Conservation (phyloP, 2,888 invertebrate species). For the Drosophila pseudotakahashii region DNA sequence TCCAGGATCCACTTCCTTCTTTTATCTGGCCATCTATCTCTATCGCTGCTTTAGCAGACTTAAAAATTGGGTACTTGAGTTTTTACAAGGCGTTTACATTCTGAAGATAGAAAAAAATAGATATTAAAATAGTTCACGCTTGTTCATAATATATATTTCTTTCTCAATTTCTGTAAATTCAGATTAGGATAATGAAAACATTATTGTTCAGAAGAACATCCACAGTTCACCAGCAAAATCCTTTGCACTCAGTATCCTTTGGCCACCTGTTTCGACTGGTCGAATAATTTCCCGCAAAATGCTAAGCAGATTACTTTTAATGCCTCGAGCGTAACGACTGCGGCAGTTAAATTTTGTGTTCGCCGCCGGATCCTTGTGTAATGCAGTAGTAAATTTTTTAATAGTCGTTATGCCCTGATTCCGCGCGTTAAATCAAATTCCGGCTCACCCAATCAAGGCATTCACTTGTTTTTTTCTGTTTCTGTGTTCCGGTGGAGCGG, state of each 20-base stretch:
- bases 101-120: neutral
- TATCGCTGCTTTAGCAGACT: neutral
- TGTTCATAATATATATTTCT: no score
- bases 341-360: conserved; percentile 68
- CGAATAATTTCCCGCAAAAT: conserved; percentile 61
- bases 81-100: neutral
- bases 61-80: neutral
- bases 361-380: conserved; percentile 20
- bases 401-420: conserved; percentile 49
- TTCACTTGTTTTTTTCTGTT: conserved; percentile 1
- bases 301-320: conserved; percentile 70
- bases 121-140: no score
- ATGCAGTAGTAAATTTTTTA: conserved; percentile 43
- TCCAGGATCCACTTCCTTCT: neutral
- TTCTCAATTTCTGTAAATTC: no score
- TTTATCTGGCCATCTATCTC: conserved; percentile 8
- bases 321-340: conserved; percentile 65
- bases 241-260: conserved; percentile 3
- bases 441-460: conserved; percentile 61
- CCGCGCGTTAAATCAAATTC: conserved; percentile 62
- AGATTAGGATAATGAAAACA: no score
- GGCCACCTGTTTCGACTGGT: conserved; percentile 54
- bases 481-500: conserved; percentile 9
- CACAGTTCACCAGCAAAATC: neutral
- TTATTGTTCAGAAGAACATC: conserved; percentile 36